Evolutionary conservation across 2,797 vertebrate genomes (phyloP), one percentile per base, ranked within the genome.

Genomic region (Girardinus metallicus): DNA sequence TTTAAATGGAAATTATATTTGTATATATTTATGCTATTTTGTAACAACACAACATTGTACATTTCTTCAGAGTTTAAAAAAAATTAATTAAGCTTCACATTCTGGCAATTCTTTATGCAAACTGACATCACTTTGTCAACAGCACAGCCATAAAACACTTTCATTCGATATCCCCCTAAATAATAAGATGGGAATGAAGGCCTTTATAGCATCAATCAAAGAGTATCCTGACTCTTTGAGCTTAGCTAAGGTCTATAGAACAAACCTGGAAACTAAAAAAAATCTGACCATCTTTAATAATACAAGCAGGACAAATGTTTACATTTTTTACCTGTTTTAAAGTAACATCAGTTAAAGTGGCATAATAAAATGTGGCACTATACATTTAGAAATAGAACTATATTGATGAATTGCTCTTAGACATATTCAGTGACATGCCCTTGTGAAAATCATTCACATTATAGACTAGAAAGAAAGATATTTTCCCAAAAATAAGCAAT

Each of bases 401-500:
- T 34, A 64, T 60, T 29, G 29, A 12, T 60, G n/a, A 29, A 60
- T 18, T 64, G 12, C 31, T 60, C 31, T 34, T 34, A 64, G 5
- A 16, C 15, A 31, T 60, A 60, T 31, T 31, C 12, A 16, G 18
- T 9, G 18, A 36, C 16, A 66, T 39, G 62, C 34, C 18, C 62
- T 39, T 39, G 18, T 66, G 15, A 36, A 66, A 66, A 66, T 66
- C 4, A 15, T 41, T 36, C 64, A 70, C 26, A 39, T 66, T 62
- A 16, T 34, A 64, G 60, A 39, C 16, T 36, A 23, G 60, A 36
- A 66, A 11, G 16, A 18, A 66, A 66, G 10, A 21, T 15, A 16
- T 64, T 34, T 34, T 55, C 23, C 41, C 11, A n/a, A 75, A 76
- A 80, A 83, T 47, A 31, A 75, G 9, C 70, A 26, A 70, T 62